Conservation (phyloP, 2,113 vertebrate species). For the Puffinus mauretanicus region DNA sequence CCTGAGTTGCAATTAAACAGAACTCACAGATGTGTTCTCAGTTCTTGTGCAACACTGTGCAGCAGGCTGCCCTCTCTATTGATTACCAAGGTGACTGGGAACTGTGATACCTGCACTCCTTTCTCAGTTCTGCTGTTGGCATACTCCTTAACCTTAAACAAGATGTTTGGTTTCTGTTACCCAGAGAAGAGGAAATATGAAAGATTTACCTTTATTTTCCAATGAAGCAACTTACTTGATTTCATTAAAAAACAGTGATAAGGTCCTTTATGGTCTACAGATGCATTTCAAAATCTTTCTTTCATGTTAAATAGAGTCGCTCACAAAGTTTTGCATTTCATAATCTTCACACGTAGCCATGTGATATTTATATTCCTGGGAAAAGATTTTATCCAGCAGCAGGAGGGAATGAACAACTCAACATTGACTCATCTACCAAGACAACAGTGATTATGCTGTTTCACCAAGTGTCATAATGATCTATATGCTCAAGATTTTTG, state of each 20-base stretch:
- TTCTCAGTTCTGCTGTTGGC: background rate
- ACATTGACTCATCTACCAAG: slow-evolving; percentile 16
- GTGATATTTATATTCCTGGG: slow-evolving; percentile 32
- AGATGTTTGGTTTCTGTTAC: background rate
- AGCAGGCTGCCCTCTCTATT: background rate
- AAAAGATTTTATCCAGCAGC: slow-evolving; percentile 24
- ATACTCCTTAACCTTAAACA: background rate
- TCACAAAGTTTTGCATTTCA: background rate
- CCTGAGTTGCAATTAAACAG: background rate
- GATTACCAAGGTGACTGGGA: background rate
- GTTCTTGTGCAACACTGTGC: background rate
- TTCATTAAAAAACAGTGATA: background rate
- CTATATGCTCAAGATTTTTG: background rate
- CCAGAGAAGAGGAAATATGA: background rate
- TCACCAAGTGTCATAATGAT: background rate
- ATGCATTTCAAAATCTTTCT: background rate
- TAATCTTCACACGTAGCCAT: background rate
- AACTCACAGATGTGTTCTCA: background rate
- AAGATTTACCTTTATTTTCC: background rate
- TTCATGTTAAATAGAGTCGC: background rate
- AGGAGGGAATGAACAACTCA: slow-evolving; percentile 19
- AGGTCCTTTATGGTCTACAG: background rate
- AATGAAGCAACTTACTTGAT: background rate
- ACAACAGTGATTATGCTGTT: slow-evolving; percentile 8
- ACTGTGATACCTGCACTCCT: background rate